These are phyloP conservation scores for Pangasius larnaudii DNA, from an alignment of 2,797 vertebrate species.

Conservation along the genomic window DNA sequence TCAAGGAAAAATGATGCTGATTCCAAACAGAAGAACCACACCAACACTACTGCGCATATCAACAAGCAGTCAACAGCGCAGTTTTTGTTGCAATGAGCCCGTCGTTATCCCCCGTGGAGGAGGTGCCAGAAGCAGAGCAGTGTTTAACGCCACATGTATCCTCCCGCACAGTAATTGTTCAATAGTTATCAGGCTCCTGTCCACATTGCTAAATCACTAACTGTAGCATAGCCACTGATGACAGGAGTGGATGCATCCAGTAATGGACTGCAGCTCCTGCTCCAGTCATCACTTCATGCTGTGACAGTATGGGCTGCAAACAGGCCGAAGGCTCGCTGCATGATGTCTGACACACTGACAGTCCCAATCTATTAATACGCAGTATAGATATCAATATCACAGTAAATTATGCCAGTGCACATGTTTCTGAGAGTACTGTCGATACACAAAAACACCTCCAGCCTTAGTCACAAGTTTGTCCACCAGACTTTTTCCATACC, in stretches of 20 bases:
- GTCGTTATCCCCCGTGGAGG: constrained; percentile 56
- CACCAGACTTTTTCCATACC: neutral
- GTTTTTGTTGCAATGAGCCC: constrained; percentile 11
- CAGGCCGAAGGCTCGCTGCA: neutral
- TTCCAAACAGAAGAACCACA: neutral
- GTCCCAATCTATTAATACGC: neutral
- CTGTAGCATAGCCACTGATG: neutral
- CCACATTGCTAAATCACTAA: constrained; percentile 12
- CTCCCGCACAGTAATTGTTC: neutral
- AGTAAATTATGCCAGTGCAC: neutral
- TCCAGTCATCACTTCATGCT: constrained; percentile 14
- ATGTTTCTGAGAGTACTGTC: too few species aligned
- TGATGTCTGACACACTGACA: constrained; percentile 25
- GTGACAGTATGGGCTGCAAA: neutral
- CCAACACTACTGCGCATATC: neutral
- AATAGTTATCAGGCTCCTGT: neutral
- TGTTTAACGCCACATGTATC: constrained; percentile 29
- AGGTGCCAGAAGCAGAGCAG: constrained; percentile 43
- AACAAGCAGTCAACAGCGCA: constrained; percentile 11
- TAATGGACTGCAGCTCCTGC: constrained; percentile 2
- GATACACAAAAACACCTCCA: neutral
- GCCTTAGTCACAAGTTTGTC: neutral
- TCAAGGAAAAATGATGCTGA: neutral
- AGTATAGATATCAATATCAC: neutral
- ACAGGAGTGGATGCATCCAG: neutral